These are phyloP conservation scores for Ptyas mucosa DNA, from an alignment of 2,113 vertebrate genomes.

Conservation along the genomic window DNA sequence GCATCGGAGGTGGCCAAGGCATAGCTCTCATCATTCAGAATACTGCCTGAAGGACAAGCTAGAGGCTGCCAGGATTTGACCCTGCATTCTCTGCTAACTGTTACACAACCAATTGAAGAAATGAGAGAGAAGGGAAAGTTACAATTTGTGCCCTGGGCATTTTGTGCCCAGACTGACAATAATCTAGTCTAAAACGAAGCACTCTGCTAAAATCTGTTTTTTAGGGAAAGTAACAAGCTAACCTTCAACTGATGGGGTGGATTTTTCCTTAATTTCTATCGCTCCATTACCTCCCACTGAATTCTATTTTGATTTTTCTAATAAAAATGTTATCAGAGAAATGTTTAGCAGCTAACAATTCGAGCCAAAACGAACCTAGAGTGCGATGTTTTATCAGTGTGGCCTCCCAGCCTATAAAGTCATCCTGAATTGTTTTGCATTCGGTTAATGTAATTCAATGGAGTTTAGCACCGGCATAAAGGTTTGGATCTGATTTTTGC, in stretches of 20 bases:
- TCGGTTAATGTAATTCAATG: neutral
- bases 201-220: neutral
- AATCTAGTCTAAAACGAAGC: slow-evolving; percentile 31
- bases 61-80: neutral
- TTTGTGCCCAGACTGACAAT: neutral
- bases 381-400: neutral
- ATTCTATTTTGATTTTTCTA: slow-evolving; percentile 20
- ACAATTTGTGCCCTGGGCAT: neutral
- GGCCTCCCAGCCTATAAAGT: neutral
- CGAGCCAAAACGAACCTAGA: neutral
- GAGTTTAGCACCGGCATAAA: slow-evolving; percentile 24
- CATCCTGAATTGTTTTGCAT: neutral
- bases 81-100: neutral
- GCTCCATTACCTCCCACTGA: slow-evolving; percentile 20
- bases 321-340: slow-evolving; percentile 32
- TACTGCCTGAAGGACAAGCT: slow-evolving; percentile 57
- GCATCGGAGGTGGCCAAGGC: slow-evolving; percentile 94
- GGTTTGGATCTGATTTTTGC: neutral
- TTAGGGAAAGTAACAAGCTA: neutral
- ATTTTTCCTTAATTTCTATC: neutral
- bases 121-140: neutral
- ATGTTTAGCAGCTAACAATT: slow-evolving; percentile 9
- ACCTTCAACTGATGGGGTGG: neutral
- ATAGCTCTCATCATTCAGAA: slow-evolving; percentile 89
- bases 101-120: neutral